Base-by-base conservation (phyloP, 1,140 invertebrate genomes). In the Pogonus chalceus region DNA sequence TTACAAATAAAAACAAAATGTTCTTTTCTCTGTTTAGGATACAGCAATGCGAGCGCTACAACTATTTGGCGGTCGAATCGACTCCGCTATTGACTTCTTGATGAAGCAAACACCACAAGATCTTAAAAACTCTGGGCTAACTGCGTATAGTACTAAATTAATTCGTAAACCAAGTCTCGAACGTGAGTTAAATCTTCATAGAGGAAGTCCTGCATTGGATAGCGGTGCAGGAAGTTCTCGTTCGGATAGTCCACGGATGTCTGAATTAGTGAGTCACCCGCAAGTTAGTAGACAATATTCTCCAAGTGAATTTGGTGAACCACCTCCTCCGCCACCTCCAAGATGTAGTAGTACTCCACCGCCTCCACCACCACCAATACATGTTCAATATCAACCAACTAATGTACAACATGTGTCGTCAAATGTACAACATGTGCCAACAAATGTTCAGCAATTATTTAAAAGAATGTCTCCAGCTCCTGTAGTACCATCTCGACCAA, bases 151-250 rank as follows among this genome's bases (percentile, higher is more conserved):
- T 52, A 55, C 52, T 35, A 91, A 92, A 67, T 73, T 92, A 4
- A 90, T 85, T 57, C 79, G 89, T 49, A 92, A 92, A 66, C 86
- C 89, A 14, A 91, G 88, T 69, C 78, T 92, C 54, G 90, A 95
- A 69, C 75, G 86, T 35, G 87, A 90, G 65, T 67, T 85, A 18
- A 79, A 73, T 60, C 70, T 87, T 20, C 83, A 87, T 50, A 77
- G 88, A 51, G 84, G 85, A 7, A 91, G 88, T 70, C 90, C 90
- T 0, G 89, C 87, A 0, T 73, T 92, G 37, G 90, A 92, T 59
- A 91, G 87, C 39, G 87, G 87, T 4, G 88, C 87, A 14, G 88
- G 86, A 16, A 92, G 88, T 65, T 90, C 89, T 9, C 76, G 91
- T 21, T 93, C 90, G 0, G 90, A 94, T 64, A 92, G 88, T 72